A percentile compares a stretch with the other conserved stretches of the same genome.
Evolutionary conservation across 2,888 invertebrate genomes (phyloP).

Genomic region (Tholera decimalis): DNA sequence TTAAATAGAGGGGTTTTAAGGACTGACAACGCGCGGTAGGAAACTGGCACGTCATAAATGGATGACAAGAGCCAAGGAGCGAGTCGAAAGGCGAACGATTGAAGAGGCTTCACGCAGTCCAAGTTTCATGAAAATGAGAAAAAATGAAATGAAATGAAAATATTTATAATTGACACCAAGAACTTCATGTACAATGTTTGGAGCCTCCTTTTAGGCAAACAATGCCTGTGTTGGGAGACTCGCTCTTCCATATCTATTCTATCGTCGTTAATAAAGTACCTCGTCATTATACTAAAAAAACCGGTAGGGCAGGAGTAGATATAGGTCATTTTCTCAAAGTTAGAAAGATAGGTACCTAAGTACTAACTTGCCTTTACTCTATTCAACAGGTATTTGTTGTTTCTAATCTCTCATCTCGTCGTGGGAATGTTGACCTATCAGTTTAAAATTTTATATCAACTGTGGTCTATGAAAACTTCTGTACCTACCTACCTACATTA

Average conservation of each 20-base stretch:
- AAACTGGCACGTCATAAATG: neutral
- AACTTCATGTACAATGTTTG: too few species aligned
- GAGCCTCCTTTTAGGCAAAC: too few species aligned
- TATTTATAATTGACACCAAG: too few species aligned
- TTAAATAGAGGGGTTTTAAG: neutral
- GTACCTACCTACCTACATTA: too few species aligned
- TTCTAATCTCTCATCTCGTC: slow-evolving; percentile 1
- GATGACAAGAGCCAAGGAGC: neutral
- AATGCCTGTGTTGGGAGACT: too few species aligned
- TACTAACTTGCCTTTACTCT: slow-evolving; percentile 2
- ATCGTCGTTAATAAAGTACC: neutral
- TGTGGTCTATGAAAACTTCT: neutral
- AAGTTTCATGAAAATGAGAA: neutral
- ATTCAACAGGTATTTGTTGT: slow-evolving; percentile 5
- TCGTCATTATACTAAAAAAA: neutral
- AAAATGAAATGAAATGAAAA: too few species aligned
- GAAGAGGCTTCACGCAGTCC: neutral
- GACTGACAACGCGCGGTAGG: neutral
- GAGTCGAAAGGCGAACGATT: neutral
- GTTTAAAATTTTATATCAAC: neutral
- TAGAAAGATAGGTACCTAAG: neutral
- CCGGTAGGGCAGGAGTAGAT: neutral
- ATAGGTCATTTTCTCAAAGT: neutral
- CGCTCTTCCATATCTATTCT: too few species aligned
- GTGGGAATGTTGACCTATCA: neutral